Evolutionary conservation across 2,888 invertebrate species (phyloP).

Genomic region (Stenichneumon culpator): DNA sequence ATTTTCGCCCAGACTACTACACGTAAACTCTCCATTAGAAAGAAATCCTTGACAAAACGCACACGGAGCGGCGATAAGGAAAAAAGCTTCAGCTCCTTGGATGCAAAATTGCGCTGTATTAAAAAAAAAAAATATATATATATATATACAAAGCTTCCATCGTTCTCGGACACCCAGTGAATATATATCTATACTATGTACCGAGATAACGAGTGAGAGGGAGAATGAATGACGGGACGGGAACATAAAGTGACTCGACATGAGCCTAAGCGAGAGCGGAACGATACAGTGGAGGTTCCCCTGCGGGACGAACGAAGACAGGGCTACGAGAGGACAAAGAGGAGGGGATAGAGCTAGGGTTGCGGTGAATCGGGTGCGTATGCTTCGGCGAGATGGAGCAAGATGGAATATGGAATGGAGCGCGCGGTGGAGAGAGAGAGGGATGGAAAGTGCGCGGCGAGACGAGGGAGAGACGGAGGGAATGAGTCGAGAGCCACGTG

Average conservation of each 20-base stretch:
- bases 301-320: slow-evolving; percentile 43
- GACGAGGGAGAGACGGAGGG: slow-evolving; percentile 65
- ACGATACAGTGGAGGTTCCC: slow-evolving; percentile 29
- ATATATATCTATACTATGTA: slow-evolving; percentile 52
- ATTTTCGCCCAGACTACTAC: too few species aligned
- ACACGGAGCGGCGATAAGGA: too few species aligned
- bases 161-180: slow-evolving; percentile 46
- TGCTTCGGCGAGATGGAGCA: slow-evolving; percentile 46
- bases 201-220: slow-evolving; percentile 48
- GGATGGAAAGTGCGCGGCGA: slow-evolving; percentile 59
- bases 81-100: too few species aligned
- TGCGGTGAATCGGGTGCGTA: slow-evolving; percentile 62
- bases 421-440: slow-evolving; percentile 50
- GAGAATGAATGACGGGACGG: slow-evolving; percentile 52
- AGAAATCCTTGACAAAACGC: too few species aligned
- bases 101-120: too few species aligned
- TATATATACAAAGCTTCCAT: background rate
- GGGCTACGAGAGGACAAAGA: slow-evolving; percentile 52
- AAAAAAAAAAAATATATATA: background rate
- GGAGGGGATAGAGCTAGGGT: slow-evolving; percentile 50
- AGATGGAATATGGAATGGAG: slow-evolving; percentile 13
- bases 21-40: too few species aligned
- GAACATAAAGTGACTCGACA: slow-evolving; percentile 62
- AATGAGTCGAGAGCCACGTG: slow-evolving; percentile 79
- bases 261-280: slow-evolving; percentile 38